phyloP scores from a whole-genome alignment of 2,888 invertebrate genomes.

The Rhyacophila evoluta region DNA sequence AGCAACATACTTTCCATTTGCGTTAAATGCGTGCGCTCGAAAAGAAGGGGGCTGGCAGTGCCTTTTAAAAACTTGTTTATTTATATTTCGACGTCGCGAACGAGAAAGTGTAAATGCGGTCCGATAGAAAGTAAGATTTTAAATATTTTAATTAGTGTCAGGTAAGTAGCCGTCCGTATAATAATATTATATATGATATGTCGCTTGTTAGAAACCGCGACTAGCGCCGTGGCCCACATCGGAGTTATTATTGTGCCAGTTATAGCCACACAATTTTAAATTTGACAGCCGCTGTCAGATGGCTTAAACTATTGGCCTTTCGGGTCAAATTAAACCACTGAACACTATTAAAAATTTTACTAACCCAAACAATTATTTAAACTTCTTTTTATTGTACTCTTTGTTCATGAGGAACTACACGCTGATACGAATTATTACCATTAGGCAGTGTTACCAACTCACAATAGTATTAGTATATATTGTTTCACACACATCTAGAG shows the following conservation, averaged over 20 bases:
- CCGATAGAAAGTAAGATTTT: slow-evolving; percentile 31
- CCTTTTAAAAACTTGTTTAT: neutral
- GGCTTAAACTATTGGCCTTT: neutral
- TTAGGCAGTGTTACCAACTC: no score
- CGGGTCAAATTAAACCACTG: neutral
- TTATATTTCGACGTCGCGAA: neutral
- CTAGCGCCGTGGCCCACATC: neutral
- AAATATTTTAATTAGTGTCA: slow-evolving; percentile 15
- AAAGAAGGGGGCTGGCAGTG: neutral
- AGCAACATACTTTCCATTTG: neutral
- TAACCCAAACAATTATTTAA: no score
- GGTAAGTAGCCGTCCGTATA: neutral
- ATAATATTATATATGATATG: neutral
- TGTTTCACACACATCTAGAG: no score
- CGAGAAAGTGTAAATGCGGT: slow-evolving; percentile 23
- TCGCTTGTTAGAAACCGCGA: neutral
- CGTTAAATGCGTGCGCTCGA: neutral
- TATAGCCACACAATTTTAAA: neutral
- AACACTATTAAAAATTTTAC: neutral
- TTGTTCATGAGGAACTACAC: no score
- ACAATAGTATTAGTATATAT: no score
- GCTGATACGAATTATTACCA: no score
- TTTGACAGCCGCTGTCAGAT: neutral
- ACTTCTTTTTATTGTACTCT: no score
- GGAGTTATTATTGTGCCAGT: neutral